Conservation (phyloP, 2,888 invertebrate species). For the Drosophila monieri region DNA sequence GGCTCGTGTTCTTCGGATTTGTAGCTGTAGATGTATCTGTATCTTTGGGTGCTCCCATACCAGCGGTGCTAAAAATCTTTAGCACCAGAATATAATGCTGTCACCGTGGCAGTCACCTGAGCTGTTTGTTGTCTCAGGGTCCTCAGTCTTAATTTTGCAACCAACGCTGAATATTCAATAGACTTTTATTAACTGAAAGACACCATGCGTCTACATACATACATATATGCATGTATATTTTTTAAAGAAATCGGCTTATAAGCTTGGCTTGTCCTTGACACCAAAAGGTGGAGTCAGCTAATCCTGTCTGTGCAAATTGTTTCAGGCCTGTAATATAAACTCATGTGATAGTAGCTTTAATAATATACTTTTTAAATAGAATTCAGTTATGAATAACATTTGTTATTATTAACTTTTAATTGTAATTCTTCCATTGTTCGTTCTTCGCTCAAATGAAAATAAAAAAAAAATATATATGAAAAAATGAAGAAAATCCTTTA, state of each 20-base stretch:
- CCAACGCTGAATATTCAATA: constrained; percentile 26
- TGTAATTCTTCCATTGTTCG: neutral
- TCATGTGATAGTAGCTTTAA: constrained; percentile 20
- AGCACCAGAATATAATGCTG: constrained; percentile 35
- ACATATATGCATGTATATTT: neutral
- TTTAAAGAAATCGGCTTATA: constrained; percentile 39
- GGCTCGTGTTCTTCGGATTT: constrained; percentile 22
- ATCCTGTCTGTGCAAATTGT: constrained; percentile 57
- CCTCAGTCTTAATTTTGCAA: constrained; percentile 33
- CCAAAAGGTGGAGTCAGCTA: constrained; percentile 28
- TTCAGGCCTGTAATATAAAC: constrained; percentile 45
- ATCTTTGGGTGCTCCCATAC: neutral
- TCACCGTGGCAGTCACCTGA: constrained; percentile 43
- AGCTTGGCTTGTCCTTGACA: constrained; percentile 30
- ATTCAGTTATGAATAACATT: neutral
- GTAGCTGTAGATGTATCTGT: neutral
- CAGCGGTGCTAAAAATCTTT: constrained; percentile 23
- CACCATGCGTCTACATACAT: constrained; percentile 2
- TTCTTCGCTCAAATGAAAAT: neutral
- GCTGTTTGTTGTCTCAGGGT: constrained; percentile 39
- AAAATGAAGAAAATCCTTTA: neutral
- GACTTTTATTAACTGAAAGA: neutral
- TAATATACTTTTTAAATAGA: neutral
- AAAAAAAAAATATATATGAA: neutral
- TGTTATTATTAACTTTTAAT: neutral